Base-by-base conservation (phyloP, 2,888 invertebrate genomes). In the Zaprionus bogoriensis region DNA sequence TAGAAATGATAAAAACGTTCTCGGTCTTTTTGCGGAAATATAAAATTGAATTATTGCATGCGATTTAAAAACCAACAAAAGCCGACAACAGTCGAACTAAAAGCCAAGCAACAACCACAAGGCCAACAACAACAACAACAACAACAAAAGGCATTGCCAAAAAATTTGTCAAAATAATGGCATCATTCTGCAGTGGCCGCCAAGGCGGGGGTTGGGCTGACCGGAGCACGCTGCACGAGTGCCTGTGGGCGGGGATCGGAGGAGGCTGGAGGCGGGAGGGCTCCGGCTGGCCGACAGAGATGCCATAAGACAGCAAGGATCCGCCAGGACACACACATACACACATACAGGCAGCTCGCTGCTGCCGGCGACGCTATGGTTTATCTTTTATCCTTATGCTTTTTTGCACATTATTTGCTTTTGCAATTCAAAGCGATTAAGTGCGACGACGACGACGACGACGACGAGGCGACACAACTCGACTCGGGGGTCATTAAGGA, bases 111-210 rank as follows among this genome's bases (percentile, higher is more conserved):
- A 41, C 50, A 53, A 14, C 28, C 54, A 14, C 45, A 58, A 25
- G 23, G 54, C 39, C 38, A 54, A 20, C 67, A 67, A 46, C 73
- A 65, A 48, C 6, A 28, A 14, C 12, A 25, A 12, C 60, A 64
- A 41, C 46, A 71, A 32, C 48, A 73, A 69, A 62, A 67, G 72
- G 65, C 78, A 74, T 77, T 84, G 86, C 86, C 86, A 88, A 88
- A 88, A 81, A 87, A 88, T 88, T 88, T 88, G 88, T 88, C 88
- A 88, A 86, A 87, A 83, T 88, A 88, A 87, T 88, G 85, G 88
- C 86, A 83, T 85, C 80, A 84, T 87, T 85, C 72, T 86, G 84
- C 81, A 84, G 76, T 84, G 75, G 87, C 69, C 82, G 65, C 64
- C 70, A 59, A 42, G 47, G 64, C 52, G 22, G 12, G 46, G 47